Evolutionary conservation across 2,888 invertebrate genomes (phyloP).

Genomic region (Tetragonula carbonaria): DNA sequence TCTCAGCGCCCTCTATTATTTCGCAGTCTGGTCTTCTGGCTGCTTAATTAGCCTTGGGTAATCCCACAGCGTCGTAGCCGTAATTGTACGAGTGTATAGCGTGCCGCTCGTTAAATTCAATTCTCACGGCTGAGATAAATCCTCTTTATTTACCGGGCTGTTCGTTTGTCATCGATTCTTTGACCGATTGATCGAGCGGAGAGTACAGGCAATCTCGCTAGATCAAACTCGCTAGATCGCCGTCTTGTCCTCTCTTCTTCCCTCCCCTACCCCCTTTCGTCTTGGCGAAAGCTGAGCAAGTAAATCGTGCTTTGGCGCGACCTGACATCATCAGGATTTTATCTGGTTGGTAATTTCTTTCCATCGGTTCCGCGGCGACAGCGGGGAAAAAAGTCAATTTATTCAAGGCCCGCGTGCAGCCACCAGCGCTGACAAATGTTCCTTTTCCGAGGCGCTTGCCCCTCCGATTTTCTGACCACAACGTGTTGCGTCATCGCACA

Average conservation of each 20-base stretch:
- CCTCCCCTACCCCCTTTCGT: conserved; percentile 11
- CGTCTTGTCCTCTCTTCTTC: background rate
- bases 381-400: conserved; percentile 51
- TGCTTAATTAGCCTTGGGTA: conserved; percentile 9
- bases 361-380: conserved; percentile 53
- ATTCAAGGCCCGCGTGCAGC: conserved; percentile 38
- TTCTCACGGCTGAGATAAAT: conserved; percentile 17
- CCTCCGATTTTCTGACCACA: conserved; percentile 29
- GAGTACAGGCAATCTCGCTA: conserved; percentile 49
- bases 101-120: conserved; percentile 7
- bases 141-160: conserved; percentile 10
- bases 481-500: conserved; percentile 26
- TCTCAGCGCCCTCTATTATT: conserved; percentile 17
- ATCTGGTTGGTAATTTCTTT: conserved; percentile 65
- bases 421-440: conserved; percentile 32
- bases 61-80: background rate
- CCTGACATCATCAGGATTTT: conserved; percentile 70
- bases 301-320: conserved; percentile 60
- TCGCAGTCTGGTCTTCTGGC: background rate
- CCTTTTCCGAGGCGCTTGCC: conserved; percentile 17
- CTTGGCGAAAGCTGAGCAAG: conserved; percentile 62
- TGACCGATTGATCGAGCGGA: conserved; percentile 48
- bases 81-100: background rate
- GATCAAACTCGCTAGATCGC: conserved; percentile 48
- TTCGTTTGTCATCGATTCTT: conserved; percentile 45